Evolutionary conservation across 2,113 vertebrate genomes (phyloP), one percentile per base, ranked within the genome.

Genomic region (Spea bombifrons): DNA sequence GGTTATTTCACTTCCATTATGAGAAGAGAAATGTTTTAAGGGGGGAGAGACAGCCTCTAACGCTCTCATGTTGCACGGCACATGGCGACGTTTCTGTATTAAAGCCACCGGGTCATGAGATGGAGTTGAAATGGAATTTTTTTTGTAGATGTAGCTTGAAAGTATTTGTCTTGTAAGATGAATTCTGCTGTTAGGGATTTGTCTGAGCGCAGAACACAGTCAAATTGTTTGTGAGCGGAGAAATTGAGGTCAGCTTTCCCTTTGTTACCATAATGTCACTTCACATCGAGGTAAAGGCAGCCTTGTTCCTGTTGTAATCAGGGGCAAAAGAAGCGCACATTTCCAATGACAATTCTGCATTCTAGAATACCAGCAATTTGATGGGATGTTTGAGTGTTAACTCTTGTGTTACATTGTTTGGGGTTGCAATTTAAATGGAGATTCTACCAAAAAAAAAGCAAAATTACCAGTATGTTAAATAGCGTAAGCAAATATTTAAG

Each of bases 191-290:
- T 52, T n/a, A 15, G 44, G 17, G 53, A 71, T 13, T 80, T 46
- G 17, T 3, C 44, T 7, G 12, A 57, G 46, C 16, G 52, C 52
- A 8, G 52, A 10, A 9, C 64, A 61, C 63, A 74, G 73, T 80
- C 71, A 74, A 49, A 80, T 80, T 80, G 78, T 80, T 80, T 80
- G 78, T 66, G 66, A 80, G 52, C 64, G 57, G 50, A 80, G 71
- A 80, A 74, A 80, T 80, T 80, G 78, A 80, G 78, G 78, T 80
- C 78, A 80, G 52, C 48, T 52, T 74, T 3, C 66, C 44, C 66
- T 48, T 74, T 68, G 71, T 74, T 50, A 52, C 71, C 48, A 55
- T 73, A 80, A 73, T 80, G 77, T 80, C 77, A 80, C 77, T 65
- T 80, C 71, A 59, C 71, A 67, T 73, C 10, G 13, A 79, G 61